phyloP scores from a whole-genome alignment of 2,113 vertebrate genomes.

The Sakesphorus luctuosus region DNA sequence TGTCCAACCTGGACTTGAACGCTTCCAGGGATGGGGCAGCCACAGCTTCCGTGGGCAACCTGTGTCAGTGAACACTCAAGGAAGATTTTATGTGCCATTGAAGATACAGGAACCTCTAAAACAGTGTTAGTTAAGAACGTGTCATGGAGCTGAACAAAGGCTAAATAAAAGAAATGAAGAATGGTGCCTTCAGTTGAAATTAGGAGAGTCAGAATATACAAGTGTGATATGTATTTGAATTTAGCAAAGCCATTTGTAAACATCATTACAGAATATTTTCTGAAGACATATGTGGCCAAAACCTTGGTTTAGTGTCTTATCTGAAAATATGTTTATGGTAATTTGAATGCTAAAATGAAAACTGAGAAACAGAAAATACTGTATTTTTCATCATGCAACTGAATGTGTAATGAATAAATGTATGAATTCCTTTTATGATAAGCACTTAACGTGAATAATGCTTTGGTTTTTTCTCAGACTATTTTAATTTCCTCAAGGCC shows the following conservation, averaged over 20 bases:
- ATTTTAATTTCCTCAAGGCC: background rate
- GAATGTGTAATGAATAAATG: background rate
- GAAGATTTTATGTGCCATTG: background rate
- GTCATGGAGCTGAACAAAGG: background rate
- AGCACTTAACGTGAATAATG: background rate
- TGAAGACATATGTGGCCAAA: background rate
- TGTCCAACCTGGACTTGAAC: fast-evolving
- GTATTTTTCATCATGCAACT: background rate
- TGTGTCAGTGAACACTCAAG: background rate
- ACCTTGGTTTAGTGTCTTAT: background rate
- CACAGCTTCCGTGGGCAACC: background rate
- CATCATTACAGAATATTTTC: background rate
- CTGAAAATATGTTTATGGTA: background rate
- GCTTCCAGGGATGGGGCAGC: background rate
- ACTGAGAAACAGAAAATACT: background rate
- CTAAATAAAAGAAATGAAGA: background rate
- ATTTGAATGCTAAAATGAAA: slow-evolving; percentile 30
- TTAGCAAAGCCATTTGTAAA: background rate
- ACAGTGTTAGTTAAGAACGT: background rate
- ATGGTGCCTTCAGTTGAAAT: background rate
- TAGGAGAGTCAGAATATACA: background rate
- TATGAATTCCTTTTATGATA: background rate
- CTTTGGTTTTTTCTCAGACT: background rate
- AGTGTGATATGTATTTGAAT: background rate
- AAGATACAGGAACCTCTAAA: background rate